Percentiles rank a stretch among this genome's conserved stretches.
phyloP scores from a whole-genome alignment of 2,113 vertebrate genomes.

The Anolis sagrei region DNA sequence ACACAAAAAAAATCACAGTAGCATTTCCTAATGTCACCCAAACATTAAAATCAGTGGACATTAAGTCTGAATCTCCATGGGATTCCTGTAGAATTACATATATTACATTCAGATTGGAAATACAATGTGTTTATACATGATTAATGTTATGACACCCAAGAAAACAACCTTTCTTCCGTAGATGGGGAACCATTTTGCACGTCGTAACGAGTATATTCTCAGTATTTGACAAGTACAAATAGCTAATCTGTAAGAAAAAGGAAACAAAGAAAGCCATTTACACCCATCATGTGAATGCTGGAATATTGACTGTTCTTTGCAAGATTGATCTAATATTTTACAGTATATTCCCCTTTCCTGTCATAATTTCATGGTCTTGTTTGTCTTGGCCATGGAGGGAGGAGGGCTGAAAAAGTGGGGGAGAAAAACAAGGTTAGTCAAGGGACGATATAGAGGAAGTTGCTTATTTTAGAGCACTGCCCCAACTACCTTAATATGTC shows the following conservation, averaged over 20 bases:
- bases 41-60: slow-evolving; percentile 53
- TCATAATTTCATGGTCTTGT: slow-evolving; percentile 20
- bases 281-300: not conserved
- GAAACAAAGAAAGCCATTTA: slow-evolving; percentile 48
- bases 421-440: not conserved
- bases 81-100: slow-evolving; percentile 41
- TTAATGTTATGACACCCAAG: slow-evolving; percentile 60
- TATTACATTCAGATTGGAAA: slow-evolving; percentile 36
- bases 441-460: not conserved
- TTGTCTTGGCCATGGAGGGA: slow-evolving; percentile 38
- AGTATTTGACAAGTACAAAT: slow-evolving; percentile 60
- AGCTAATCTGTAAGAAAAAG: slow-evolving; percentile 36
- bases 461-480: not conserved
- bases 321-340: not conserved
- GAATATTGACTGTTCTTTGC: slow-evolving; percentile 16
- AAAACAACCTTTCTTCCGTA: slow-evolving; percentile 54
- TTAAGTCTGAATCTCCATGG: slow-evolving; percentile 28
- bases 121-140: slow-evolving; percentile 60
- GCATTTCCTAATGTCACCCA: slow-evolving; percentile 41
- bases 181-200: slow-evolving; percentile 60
- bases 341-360: not conserved
- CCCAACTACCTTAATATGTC: not conserved
- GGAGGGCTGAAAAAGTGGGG: too few species aligned
- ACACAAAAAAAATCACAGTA: slow-evolving; percentile 3
- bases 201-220: slow-evolving; percentile 56